Conservation (phyloP, 2,113 vertebrate genomes). For the Pteruthius melanotis region DNA sequence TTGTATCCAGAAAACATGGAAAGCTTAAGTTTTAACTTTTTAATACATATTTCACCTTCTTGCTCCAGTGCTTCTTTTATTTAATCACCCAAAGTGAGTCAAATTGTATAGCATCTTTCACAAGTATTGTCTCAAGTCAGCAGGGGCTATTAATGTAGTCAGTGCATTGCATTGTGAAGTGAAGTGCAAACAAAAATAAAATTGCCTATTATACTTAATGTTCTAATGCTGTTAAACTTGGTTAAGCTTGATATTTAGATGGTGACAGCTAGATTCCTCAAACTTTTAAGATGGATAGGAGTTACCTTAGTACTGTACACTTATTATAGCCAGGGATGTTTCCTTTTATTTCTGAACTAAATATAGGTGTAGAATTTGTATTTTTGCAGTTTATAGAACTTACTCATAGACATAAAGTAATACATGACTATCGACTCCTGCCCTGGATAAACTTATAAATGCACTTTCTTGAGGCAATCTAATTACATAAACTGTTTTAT, state of each 20-base stretch:
- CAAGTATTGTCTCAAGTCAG: not conserved
- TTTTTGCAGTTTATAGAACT: not conserved
- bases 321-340: not conserved
- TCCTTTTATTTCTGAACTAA: not conserved
- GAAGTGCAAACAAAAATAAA: constrained; percentile 22
- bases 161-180: not conserved
- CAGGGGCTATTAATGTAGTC: not conserved
- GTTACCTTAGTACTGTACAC: not conserved
- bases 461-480: not conserved
- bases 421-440: not conserved
- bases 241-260: constrained; percentile 19
- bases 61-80: not conserved
- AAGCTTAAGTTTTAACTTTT: not conserved
- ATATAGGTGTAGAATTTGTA: not conserved
- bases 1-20: not conserved
- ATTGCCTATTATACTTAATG: constrained; percentile 17
- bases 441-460: not conserved
- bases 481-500: not conserved
- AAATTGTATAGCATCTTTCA: not conserved
- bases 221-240: constrained; percentile 18
- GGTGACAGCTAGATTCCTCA: constrained; percentile 12
- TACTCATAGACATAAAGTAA: not conserved
- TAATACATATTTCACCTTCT: not conserved
- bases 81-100: not conserved
- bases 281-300: not conserved